A percentile compares a stretch with the other conserved stretches of the same genome.
Evolutionary conservation across 92 coral and sea anemone genomes (phyloP).

Genomic region (Epizoanthus fatuus): DNA sequence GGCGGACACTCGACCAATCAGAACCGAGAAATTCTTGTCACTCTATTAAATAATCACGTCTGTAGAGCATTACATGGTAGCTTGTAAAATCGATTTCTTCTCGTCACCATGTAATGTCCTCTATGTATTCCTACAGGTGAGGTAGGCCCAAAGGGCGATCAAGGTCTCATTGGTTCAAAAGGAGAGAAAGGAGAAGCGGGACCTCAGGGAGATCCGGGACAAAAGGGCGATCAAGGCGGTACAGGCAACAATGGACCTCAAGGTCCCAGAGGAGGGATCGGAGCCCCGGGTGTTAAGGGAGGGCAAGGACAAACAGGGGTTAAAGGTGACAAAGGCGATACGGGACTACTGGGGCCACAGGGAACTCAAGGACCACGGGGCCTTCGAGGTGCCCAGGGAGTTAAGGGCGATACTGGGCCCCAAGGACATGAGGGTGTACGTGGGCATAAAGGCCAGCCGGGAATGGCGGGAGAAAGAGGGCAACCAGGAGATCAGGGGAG

Average conservation of each 20-base stretch:
- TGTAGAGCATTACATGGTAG: too few species aligned
- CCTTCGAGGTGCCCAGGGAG: neutral
- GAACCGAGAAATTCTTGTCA: too few species aligned
- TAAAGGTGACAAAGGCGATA: neutral
- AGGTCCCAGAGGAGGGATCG: neutral
- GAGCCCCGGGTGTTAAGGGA: constrained; percentile 1
- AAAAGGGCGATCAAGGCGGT: neutral
- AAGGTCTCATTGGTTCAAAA: neutral
- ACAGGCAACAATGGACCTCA: neutral
- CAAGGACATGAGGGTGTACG: constrained; percentile 3
- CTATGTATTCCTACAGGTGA: constrained; percentile 1
- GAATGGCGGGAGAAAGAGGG: neutral
- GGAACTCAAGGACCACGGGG: neutral
- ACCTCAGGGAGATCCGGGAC: neutral
- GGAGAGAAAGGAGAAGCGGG: constrained; percentile 4
- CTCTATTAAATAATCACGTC: too few species aligned
- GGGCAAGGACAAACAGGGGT: neutral
- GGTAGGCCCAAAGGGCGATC: neutral
- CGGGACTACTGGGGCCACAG: neutral
- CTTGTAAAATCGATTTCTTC: too few species aligned
- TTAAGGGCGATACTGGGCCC: neutral
- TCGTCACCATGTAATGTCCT: neutral
- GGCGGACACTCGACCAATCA: neutral
- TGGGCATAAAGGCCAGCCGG: neutral
- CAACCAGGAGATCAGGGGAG: neutral